Evolutionary conservation across 1,140 invertebrate genomes (phyloP), one percentile per base, ranked within the genome.

Genomic region (Ceratoteleas bidentatus): DNA sequence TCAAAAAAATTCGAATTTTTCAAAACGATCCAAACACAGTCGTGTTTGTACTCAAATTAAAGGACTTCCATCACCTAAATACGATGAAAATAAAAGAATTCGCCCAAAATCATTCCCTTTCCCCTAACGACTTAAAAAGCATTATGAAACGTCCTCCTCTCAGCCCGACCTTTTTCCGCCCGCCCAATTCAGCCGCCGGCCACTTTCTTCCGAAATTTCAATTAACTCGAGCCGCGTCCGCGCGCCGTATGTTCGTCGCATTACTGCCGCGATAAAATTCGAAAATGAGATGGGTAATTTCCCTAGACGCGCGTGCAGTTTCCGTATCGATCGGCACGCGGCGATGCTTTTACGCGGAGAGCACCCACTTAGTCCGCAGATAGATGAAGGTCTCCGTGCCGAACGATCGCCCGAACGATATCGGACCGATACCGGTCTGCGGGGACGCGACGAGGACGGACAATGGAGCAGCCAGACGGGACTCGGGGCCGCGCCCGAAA

Each of bases 321-420:
- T 83, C 50, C 14, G 62, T 83, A 83, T 79, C 75, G 76, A 80
- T 83, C 75, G 70, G n/a, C 14, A 10, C 32, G 54, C 54, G 62
- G 43, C 72, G 54, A 76, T 80, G 81, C 81, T 84, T 84, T 84
- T 84, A 84, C 72, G 74, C 60, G 68, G 70, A 83, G 61, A 76
- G 72, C 75, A 83, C 60, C 81, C 80, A 79, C 81, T 83, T 79
- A 83, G 81, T 79, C 75, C 66, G 43, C 56, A 80, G 81, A 83
- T 78, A 80, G 66, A 84, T 84, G 81, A 84, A 84, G 76, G 73
- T 76, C 73, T 84, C 68, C 81, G 70, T 54, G 70, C 56, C 50
- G 64, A 74, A 70, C 72, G 75, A 83, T 79, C 70, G 54, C 62
- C 50, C 64, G 49, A 56, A 66, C 54, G 60, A 75, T 77, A 73